Conservation (phyloP, 1,140 invertebrate genomes). For the Halesus radiatus region DNA sequence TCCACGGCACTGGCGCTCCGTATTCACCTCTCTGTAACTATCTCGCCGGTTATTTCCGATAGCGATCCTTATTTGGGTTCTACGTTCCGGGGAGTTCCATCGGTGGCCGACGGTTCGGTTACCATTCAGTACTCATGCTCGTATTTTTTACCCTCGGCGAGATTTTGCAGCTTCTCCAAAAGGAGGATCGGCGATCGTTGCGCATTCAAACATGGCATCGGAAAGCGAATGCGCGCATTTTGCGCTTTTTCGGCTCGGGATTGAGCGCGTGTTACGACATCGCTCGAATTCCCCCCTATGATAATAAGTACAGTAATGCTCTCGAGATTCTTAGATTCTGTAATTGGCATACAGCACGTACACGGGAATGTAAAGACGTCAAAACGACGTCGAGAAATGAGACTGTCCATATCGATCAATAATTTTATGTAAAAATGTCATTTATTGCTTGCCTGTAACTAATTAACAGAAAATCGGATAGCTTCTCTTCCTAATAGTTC, state of each 20-base stretch:
- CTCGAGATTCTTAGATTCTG: too few relatives aligned
- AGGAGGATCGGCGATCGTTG: neutral
- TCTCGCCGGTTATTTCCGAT: neutral
- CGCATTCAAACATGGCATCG: neutral
- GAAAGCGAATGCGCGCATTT: slow-evolving; percentile 6
- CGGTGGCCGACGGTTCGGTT: neutral
- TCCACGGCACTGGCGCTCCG: neutral
- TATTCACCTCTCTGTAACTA: neutral
- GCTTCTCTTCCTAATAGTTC: too few relatives aligned
- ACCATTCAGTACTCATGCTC: slow-evolving; percentile 26
- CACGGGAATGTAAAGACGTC: too few relatives aligned
- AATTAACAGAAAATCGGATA: too few relatives aligned
- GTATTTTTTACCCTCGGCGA: slow-evolving; percentile 10
- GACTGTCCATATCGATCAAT: too few relatives aligned
- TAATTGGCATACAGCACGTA: too few relatives aligned
- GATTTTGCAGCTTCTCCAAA: neutral
- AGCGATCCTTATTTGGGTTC: slow-evolving; percentile 11
- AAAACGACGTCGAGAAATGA: too few relatives aligned
- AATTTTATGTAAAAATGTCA: too few relatives aligned
- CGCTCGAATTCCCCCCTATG: neutral
- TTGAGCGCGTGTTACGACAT: slow-evolving; percentile 22
- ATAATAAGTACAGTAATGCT: too few relatives aligned
- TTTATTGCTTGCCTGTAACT: too few relatives aligned
- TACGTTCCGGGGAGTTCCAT: neutral
- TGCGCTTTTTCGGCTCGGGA: slow-evolving; percentile 1